A percentile compares a stretch with the other conserved stretches of the same genome.
phyloP scores from a whole-genome alignment of 2,888 invertebrate species.

The Herminia tarsipennalis region DNA sequence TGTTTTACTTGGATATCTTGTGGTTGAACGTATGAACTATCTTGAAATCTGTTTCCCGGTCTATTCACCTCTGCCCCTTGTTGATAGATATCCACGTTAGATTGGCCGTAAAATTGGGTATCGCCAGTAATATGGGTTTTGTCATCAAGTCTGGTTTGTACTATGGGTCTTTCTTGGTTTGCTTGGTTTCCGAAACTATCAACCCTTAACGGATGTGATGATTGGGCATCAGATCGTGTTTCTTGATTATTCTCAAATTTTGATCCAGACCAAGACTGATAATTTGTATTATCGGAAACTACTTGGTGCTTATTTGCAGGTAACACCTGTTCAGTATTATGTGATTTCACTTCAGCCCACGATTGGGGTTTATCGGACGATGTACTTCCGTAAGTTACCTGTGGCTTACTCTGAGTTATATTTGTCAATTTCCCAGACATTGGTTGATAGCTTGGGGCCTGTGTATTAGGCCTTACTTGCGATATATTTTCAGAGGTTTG shows the following conservation, averaged over 20 bases:
- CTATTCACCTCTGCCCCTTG: conserved; percentile 4
- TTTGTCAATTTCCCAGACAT: not conserved
- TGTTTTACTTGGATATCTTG: too few species aligned
- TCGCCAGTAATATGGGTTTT: not conserved
- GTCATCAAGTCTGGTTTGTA: not conserved
- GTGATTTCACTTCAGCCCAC: conserved; percentile 2
- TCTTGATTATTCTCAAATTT: not conserved
- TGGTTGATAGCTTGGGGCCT: conserved; percentile 7
- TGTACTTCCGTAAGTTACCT: not conserved
- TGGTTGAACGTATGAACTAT: too few species aligned
- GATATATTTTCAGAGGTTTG: not conserved
- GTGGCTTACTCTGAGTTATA: not conserved
- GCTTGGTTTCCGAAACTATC: too few species aligned
- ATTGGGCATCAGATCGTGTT: not conserved
- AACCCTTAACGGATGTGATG: too few species aligned
- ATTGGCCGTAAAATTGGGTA: not conserved
- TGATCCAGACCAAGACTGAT: conserved; percentile 5
- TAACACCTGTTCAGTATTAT: not conserved
- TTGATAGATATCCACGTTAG: not conserved
- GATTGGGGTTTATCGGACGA: not conserved
- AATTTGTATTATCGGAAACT: not conserved
- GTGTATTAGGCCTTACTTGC: conserved; percentile 9
- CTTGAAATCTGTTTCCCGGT: too few species aligned
- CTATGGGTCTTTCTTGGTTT: not conserved
- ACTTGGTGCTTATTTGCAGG: conserved; percentile 3